phyloP scores from a whole-genome alignment of 2,888 invertebrate species.

The Notocelia uddmanniana region DNA sequence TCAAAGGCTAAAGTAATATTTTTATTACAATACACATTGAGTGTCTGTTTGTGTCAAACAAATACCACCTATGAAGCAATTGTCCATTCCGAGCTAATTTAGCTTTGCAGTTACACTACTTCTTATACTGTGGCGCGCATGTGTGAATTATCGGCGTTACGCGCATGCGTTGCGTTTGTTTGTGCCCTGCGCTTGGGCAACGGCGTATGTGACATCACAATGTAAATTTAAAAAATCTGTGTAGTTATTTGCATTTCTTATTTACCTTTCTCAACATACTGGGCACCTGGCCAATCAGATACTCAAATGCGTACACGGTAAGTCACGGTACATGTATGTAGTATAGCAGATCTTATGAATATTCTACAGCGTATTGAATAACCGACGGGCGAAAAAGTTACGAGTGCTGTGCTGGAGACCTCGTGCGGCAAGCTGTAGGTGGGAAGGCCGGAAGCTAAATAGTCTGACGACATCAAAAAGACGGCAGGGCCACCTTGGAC shows the following conservation, averaged over 20 bases:
- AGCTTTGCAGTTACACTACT: background rate
- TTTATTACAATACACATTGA: too few relatives aligned
- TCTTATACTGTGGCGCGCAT: background rate
- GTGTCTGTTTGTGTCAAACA: too few relatives aligned
- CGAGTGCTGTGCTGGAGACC: too few relatives aligned
- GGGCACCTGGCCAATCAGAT: background rate
- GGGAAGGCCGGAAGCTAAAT: too few relatives aligned
- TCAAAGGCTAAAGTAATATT: too few relatives aligned
- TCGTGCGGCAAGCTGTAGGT: too few relatives aligned
- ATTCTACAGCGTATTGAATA: background rate
- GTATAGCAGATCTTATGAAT: background rate
- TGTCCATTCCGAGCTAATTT: too few relatives aligned
- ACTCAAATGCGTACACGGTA: background rate
- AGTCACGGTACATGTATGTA: too few relatives aligned
- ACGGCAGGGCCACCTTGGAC: too few relatives aligned
- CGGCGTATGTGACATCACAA: background rate
- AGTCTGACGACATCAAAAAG: too few relatives aligned
- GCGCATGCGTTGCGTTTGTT: slow-evolving; percentile 11
- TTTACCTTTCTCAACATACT: background rate
- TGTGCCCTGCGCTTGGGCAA: slow-evolving; percentile 25
- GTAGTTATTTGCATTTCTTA: slow-evolving; percentile 11
- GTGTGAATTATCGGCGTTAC: slow-evolving; percentile 36
- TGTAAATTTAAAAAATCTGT: background rate
- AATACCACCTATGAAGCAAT: too few relatives aligned
- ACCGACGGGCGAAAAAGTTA: too few relatives aligned